These are phyloP conservation scores for Cataglyphis altisquamis DNA, from an alignment of 2,888 invertebrate species.

Conservation along the genomic window DNA sequence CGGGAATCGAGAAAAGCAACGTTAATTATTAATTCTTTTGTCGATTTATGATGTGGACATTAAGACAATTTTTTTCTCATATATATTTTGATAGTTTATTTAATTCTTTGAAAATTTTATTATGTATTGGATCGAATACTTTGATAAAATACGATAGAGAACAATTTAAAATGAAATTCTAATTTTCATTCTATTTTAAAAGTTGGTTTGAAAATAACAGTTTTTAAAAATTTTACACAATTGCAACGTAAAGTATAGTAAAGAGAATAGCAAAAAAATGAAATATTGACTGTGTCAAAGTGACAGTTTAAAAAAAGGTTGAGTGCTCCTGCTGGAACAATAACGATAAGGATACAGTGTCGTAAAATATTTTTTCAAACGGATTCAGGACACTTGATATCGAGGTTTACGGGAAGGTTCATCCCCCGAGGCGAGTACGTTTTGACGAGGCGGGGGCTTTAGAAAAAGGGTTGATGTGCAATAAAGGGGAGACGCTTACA, in stretches of 20 bases:
- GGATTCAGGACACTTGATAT: constrained; percentile 53
- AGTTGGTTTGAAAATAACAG: not conserved
- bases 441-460: constrained; percentile 74
- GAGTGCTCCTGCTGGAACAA: constrained; percentile 30
- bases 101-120: not conserved
- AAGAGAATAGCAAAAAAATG: not conserved
- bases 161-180: not conserved
- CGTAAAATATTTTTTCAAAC: constrained; percentile 46
- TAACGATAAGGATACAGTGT: constrained; percentile 28
- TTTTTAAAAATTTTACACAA: not conserved
- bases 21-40: constrained; percentile 68
- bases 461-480: constrained; percentile 82
- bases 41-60: constrained; percentile 34
- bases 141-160: not conserved
- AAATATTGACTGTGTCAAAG: constrained; percentile 11
- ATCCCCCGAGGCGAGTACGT: constrained; percentile 77
- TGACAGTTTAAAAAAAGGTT: constrained; percentile 20
- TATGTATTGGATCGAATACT: not conserved
- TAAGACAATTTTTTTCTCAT: not conserved
- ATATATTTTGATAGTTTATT: not conserved
- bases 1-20: constrained; percentile 51
- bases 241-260: not conserved
- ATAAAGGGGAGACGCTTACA: constrained; percentile 80
- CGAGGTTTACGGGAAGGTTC: constrained; percentile 60
- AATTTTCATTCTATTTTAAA: constrained; percentile 7